phyloP scores from a whole-genome alignment of 2,888 invertebrate genomes.

The Amorpha juglandis region DNA sequence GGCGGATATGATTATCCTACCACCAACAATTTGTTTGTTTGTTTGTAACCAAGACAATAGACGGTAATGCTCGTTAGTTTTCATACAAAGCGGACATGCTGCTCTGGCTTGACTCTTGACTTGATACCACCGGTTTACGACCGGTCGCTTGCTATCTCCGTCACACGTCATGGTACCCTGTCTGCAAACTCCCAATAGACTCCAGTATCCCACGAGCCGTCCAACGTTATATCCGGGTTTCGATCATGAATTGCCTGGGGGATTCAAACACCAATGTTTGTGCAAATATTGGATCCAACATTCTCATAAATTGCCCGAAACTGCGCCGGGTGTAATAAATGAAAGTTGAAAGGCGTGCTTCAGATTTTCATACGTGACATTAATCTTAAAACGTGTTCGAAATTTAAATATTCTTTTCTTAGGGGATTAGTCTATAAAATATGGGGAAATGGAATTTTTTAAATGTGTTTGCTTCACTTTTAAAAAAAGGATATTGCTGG shows the following conservation, averaged over 20 bases:
- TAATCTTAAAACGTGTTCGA: slow-evolving; percentile 36
- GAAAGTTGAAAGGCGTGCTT: slow-evolving; percentile 38
- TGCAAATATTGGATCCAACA: slow-evolving; percentile 17
- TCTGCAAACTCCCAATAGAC: neutral
- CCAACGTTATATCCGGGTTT: neutral
- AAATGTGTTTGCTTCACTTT: neutral
- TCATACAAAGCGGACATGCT: no score
- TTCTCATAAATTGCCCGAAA: slow-evolving; percentile 30
- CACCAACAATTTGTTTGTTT: no score
- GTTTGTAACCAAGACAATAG: no score
- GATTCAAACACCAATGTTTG: slow-evolving; percentile 4
- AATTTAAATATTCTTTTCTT: slow-evolving; percentile 35
- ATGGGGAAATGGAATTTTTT: neutral
- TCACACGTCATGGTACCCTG: no score
- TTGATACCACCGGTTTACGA: no score
- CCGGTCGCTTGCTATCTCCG: no score
- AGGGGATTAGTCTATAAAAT: slow-evolving; percentile 13
- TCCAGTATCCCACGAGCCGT: neutral
- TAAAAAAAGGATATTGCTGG: neutral
- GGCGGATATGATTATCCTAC: no score
- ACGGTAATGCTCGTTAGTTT: no score
- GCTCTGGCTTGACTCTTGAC: no score
- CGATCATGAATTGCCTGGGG: neutral
- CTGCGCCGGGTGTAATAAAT: slow-evolving; percentile 36
- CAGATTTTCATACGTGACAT: slow-evolving; percentile 38